Base-by-base conservation (phyloP, 2,888 invertebrate species). In the Andricus curvator region DNA sequence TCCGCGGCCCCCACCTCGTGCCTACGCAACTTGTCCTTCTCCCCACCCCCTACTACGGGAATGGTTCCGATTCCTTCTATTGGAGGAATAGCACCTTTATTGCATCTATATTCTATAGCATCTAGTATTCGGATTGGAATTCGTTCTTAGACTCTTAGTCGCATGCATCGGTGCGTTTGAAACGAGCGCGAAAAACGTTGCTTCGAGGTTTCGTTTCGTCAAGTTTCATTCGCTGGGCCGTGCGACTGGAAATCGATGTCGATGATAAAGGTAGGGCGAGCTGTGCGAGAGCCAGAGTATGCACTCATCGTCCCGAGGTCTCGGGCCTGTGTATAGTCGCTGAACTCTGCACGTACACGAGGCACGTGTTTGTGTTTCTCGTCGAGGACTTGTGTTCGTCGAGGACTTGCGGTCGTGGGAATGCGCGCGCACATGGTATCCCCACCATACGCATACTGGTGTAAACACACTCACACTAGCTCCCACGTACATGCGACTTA, bases 191-290 rank as follows among this genome's bases (percentile, higher is more conserved):
- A 51, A 74, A 74, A 74, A 56, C 74, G 37, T 74, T 74, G 80
- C 81, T 85, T 81, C 79, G 62, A 77, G 64, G 64, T 29, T 70
- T 77, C 78, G 62, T 20, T 74, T 77, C 62, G 51, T 44, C 77
- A n/a, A 67, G 70, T 78, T 78, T 78, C 77, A 80, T 80, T 79
- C 78, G 84, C 84, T 86, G 90, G 88, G 85, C 88, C 89, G 89
- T 88, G 89, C 87, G 89, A 89, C 91, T 89, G 89, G 90, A 91
- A 91, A 92, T 92, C 91, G 91, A 92, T 91, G 90, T 87, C 88
- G 74, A 56, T 56, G 74, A 37, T 88, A 90, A 88, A 84, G 84
- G 87, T 86, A 86, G 86, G 86, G 74, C 86, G 88, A 88, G 87
- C 86, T 84, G 87, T 85, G 84, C 86, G 85, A 85, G 86, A 87